Percentiles rank a stretch among this genome's conserved stretches.
Evolutionary conservation across 2,797 vertebrate genomes (phyloP).

Genomic region (Enteromius trimaculatus): DNA sequence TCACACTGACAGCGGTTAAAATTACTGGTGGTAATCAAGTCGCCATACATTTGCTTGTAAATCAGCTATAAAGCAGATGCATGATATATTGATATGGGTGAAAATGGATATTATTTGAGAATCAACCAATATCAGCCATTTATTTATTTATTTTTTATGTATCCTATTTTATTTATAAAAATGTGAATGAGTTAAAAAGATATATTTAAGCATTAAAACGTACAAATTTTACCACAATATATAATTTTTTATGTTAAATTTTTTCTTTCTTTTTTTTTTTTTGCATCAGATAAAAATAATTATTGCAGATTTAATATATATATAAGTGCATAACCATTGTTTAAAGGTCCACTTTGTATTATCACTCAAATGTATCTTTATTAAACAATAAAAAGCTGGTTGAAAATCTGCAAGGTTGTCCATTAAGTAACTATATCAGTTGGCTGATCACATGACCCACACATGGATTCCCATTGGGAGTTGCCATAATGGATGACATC

Average conservation of each 20-base stretch:
- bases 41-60: background rate
- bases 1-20: background rate
- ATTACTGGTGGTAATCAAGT: background rate
- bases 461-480: background rate
- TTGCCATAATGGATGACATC: background rate
- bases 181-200: background rate
- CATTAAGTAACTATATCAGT: background rate
- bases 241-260: background rate
- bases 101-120: background rate
- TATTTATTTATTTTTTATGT: background rate
- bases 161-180: background rate
- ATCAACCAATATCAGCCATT: background rate
- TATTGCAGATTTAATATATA: background rate
- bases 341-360: background rate
- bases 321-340: background rate
- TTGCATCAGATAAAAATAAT: background rate
- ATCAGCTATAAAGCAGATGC: background rate
- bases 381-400: background rate
- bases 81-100: background rate
- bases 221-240: background rate
- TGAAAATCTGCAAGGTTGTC: background rate
- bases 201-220: background rate
- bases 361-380: background rate
- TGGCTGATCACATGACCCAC: background rate
- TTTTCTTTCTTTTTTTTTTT: background rate